Percentiles rank a stretch among this genome's conserved stretches.
phyloP scores from a whole-genome alignment of 1,140 invertebrate genomes.

The Dryas iulia region DNA sequence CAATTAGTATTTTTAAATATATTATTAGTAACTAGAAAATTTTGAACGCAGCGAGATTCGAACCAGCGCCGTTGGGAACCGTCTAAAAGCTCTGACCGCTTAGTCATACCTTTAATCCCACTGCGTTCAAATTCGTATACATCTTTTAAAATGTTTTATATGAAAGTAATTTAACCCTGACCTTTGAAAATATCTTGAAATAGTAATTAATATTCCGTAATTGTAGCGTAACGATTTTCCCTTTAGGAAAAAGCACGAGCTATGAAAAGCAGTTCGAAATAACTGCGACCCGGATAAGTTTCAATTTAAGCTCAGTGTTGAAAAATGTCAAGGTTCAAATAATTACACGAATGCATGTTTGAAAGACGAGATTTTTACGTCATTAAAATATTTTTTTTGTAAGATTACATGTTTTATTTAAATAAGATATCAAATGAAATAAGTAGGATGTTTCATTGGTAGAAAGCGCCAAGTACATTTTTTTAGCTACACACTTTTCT shows the following conservation, averaged over 20 bases:
- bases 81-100: too few species aligned
- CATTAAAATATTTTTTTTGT: not conserved
- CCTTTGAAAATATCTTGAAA: not conserved
- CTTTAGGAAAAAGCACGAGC: not conserved
- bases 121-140: too few species aligned
- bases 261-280: not conserved
- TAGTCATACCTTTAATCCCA: too few species aligned
- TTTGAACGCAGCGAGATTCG: too few species aligned
- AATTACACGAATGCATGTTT: not conserved
- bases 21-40: too few species aligned
- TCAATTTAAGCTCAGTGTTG: not conserved
- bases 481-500: too few species aligned
- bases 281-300: not conserved
- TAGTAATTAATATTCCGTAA: not conserved
- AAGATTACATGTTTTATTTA: not conserved
- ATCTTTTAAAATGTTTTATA: too few species aligned
- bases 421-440: too few species aligned
- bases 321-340: conserved; percentile 1
- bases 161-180: not conserved
- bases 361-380: not conserved
- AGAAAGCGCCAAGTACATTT: too few species aligned
- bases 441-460: too few species aligned
- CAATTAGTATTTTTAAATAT: too few species aligned
- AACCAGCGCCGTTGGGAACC: too few species aligned
- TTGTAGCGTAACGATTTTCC: not conserved